A percentile compares a stretch with the other conserved stretches of the same genome.
Evolutionary conservation across 2,797 vertebrate species (phyloP).

Genomic region (Sebastes jordani): DNA sequence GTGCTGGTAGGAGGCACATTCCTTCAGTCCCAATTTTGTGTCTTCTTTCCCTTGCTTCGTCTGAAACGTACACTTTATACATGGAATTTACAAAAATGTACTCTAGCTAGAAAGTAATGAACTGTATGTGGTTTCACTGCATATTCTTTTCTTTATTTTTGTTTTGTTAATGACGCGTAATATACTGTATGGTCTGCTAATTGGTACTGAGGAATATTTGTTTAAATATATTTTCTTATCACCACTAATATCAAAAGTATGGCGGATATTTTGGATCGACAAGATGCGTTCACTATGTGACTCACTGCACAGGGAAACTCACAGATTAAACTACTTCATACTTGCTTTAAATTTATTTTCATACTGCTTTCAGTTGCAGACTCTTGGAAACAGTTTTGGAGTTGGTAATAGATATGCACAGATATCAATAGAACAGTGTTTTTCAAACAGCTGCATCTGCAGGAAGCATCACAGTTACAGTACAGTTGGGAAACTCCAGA

Average conservation of each 20-base stretch:
- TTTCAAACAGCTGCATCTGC: constrained; percentile 2
- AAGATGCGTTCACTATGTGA: background rate
- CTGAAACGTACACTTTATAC: background rate
- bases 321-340: background rate
- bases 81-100: background rate
- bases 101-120: background rate
- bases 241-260: background rate
- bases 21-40: background rate
- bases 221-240: background rate
- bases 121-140: background rate
- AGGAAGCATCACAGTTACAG: constrained; percentile 1
- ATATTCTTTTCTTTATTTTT: background rate
- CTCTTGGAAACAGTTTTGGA: background rate
- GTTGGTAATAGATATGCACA: background rate
- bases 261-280: background rate
- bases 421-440: background rate
- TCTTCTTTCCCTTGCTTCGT: background rate
- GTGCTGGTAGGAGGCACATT: constrained; percentile 29
- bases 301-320: background rate
- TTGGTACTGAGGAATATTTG: background rate
- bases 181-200: background rate
- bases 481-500: background rate
- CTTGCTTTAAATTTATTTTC: background rate
- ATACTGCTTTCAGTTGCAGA: background rate
- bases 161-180: background rate